These are phyloP conservation scores for Homarus gammarus DNA, from an alignment of 2,888 invertebrate species.

Conservation along the genomic window DNA sequence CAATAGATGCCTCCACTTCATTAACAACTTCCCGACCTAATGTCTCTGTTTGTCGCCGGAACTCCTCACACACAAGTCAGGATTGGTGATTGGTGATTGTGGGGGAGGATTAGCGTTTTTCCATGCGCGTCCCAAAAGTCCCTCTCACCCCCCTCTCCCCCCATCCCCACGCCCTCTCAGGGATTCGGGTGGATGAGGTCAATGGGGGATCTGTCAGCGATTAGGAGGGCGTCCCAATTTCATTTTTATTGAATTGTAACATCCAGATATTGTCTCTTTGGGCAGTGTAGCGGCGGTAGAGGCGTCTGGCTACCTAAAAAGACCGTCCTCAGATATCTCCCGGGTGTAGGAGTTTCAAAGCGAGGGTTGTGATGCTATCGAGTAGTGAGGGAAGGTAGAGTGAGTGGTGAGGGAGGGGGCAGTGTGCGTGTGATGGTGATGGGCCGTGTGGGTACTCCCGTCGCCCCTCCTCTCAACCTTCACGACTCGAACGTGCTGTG, in stretches of 20 bases:
- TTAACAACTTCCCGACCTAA: conserved; percentile 66
- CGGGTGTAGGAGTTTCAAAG: background rate
- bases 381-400: no score
- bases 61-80: conserved; percentile 56
- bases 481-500: background rate
- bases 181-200: conserved; percentile 10
- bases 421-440: background rate
- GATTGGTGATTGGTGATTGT: conserved; percentile 62
- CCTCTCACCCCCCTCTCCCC: background rate
- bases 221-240: conserved; percentile 47
- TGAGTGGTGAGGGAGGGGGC: background rate
- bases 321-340: background rate
- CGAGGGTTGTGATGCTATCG: no score
- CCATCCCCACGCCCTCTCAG: background rate
- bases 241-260: conserved; percentile 58
- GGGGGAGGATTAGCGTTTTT: conserved; percentile 52
- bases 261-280: conserved; percentile 47
- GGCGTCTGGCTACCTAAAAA: background rate
- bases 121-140: background rate
- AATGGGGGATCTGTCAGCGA: conserved; percentile 54
- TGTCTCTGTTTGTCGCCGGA: conserved; percentile 63
- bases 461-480: background rate
- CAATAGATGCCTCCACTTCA: conserved; percentile 63
- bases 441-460: background rate
- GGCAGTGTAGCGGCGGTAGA: background rate